Evolutionary conservation across 2,797 vertebrate genomes (phyloP).

Genomic region (Cryptoprocta ferox): DNA sequence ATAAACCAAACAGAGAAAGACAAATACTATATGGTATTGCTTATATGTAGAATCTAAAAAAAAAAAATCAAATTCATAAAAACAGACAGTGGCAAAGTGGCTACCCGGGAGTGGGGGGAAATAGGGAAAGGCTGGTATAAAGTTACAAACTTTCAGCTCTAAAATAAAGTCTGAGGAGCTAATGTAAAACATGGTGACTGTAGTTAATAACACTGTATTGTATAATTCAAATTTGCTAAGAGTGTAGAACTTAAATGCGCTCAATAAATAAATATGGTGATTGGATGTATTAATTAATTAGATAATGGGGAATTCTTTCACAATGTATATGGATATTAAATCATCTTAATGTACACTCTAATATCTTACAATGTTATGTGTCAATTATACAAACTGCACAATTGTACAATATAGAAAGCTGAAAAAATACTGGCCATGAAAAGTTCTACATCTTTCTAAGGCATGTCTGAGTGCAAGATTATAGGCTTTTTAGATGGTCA

Average conservation of each 20-base stretch:
- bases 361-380: not conserved
- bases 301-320: not conserved
- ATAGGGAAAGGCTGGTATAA: not conserved
- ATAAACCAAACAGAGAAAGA: not conserved
- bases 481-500: not conserved
- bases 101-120: not conserved
- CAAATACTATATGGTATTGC: not conserved
- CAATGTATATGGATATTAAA: not conserved
- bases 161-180: not conserved
- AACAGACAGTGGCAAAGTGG: not conserved
- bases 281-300: not conserved
- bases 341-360: not conserved
- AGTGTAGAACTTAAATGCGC: not conserved
- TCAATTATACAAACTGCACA: not conserved
- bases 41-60: not conserved
- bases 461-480: not conserved
- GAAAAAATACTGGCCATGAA: conserved; percentile 7
- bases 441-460: not conserved
- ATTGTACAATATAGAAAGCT: not conserved
- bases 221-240: not conserved
- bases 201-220: not conserved
- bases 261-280: not conserved
- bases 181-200: not conserved
- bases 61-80: not conserved
- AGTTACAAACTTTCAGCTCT: not conserved